Base-by-base conservation (phyloP, 2,888 invertebrate genomes). In the Lacanobia oleracea region DNA sequence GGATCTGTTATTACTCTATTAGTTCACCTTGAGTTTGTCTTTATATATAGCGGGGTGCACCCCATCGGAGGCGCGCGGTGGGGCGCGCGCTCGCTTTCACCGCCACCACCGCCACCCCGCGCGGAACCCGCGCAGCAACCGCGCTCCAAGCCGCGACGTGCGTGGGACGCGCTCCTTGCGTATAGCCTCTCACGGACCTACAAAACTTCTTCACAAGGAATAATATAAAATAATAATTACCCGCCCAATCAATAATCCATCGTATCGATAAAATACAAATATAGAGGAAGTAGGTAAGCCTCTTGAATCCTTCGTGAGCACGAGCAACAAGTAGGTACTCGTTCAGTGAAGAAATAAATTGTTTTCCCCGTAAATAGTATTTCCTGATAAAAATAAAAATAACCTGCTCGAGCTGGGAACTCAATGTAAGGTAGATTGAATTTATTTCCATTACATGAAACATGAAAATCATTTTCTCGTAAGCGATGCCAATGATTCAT, bases 1-100 rank as follows among this genome's bases (percentile, higher is more conserved):
- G 92, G 92, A 92, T 94, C 94, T 93, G 89, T 91, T 92, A 91
- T 91, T 88, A 93, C 94, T 94, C 91, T 93, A 92, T 91, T 90
- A 90, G 88, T 87, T 90, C 88, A 90, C 89, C 87, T 91, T 91
- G 88, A 84, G 89, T 87, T 84, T 87, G 85, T 84, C 83, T 89
- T 91, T 94, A 94, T 94, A 94, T 93, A 94, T 88, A 88, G 89
- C 78, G 87, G 76, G 86, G 92, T 91, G 90, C 89, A 93, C 93
- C 93, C 94, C 90, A 88, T 88, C 72, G 69, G 40, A n/a, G 21
- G 8, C 72, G 60, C 79, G 77, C 86, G 91, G 93, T 91, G 92
- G 92, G 92, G 92, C 86, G 87, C 67, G 85, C 88, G 82, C 79
- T 91, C 89, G 93, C 94, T 94, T 94, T 94, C 93, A 90, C 92